These are phyloP conservation scores for Chrysolina americana DNA, from an alignment of 2,888 invertebrate species.

Conservation along the genomic window DNA sequence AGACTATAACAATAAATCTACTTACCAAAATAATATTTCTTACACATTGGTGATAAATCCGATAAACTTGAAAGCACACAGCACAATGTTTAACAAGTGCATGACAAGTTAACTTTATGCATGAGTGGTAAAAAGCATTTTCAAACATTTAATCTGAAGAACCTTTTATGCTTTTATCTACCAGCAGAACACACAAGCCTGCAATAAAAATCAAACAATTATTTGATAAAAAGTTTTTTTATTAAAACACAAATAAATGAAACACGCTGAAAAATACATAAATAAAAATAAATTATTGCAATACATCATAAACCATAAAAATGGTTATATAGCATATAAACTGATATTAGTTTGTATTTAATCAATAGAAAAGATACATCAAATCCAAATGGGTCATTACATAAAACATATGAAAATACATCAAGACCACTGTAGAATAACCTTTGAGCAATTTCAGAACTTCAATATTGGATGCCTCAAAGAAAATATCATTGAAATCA, in stretches of 20 bases:
- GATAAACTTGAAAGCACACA: too few species aligned
- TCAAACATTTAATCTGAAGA: too few species aligned
- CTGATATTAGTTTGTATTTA: background rate
- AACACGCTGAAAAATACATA: background rate
- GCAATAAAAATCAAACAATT: background rate
- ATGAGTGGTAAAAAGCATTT: too few species aligned
- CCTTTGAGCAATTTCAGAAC: background rate
- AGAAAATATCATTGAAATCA: background rate
- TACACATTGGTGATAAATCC: too few species aligned
- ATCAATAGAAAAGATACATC: background rate
- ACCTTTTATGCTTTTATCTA: too few species aligned
- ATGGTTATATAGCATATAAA: background rate
- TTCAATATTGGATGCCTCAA: background rate
- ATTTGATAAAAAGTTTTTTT: background rate
- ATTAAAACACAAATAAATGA: background rate
- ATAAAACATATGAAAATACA: background rate
- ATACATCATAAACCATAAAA: background rate
- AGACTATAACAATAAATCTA: too few species aligned
- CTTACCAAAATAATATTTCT: too few species aligned
- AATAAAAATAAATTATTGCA: too few species aligned
- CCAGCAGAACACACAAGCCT: background rate
- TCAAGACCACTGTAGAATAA: background rate
- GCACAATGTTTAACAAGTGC: too few species aligned
- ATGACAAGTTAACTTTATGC: too few species aligned
- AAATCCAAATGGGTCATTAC: background rate